These are phyloP conservation scores for Rafetus swinhoei DNA, from an alignment of 2,113 vertebrate genomes.

Conservation along the genomic window DNA sequence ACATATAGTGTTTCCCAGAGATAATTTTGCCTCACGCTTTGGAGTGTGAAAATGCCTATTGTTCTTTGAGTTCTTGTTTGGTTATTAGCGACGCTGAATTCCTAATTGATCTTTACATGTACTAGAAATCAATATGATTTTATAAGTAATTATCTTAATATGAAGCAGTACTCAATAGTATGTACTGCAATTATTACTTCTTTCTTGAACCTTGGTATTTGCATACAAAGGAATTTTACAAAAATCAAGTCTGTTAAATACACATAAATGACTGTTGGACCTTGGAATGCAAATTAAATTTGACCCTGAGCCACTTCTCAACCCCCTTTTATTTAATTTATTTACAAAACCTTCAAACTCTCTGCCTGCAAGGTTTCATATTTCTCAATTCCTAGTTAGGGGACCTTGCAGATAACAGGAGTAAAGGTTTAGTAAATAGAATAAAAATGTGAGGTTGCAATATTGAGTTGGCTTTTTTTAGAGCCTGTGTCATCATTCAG, in stretches of 20 bases:
- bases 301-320: background rate
- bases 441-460: background rate
- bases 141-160: background rate
- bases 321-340: background rate
- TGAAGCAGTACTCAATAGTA: background rate
- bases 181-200: background rate
- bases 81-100: background rate
- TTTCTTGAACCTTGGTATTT: background rate
- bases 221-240: background rate
- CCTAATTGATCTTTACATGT: background rate
- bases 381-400: background rate
- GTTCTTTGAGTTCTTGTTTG: background rate
- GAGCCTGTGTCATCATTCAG: background rate
- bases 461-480: background rate
- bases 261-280: background rate
- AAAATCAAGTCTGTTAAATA: no score
- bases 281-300: background rate
- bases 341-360: background rate
- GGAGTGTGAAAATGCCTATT: background rate
- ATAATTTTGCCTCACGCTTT: background rate
- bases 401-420: rapidly evolving
- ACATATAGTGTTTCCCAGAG: background rate
- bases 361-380: background rate
- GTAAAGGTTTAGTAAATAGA: background rate
- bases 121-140: background rate